Base-by-base conservation (phyloP, 1,140 invertebrate species). In the Musca vetustissima region DNA sequence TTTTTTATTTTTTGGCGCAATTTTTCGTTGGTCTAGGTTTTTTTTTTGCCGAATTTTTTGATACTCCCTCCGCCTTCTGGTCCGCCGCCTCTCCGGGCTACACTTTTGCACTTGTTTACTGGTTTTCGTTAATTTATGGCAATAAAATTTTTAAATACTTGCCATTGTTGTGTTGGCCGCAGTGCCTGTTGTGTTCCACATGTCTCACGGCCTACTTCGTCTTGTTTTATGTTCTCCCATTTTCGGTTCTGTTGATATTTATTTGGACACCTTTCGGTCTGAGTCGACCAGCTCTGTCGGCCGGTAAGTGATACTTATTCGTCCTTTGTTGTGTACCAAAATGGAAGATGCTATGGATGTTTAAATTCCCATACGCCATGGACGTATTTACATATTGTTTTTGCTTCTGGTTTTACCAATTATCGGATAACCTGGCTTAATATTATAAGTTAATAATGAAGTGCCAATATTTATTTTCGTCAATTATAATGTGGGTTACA, bases 131-230 rank as follows among this genome's bases (percentile, higher is more conserved):
- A 61, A 61, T 61, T 61, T 61, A 52, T 66, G 64, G 43, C 64
- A 52, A 52, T 66, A 36, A 61, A 61, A 61, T 19, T 61, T 43
- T 61, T 61, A 61, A 61, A 61, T 19, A 61, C 57, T 61, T 61
- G 32, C 19, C 57, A 61, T 32, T 61, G 14, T 61, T 52, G n/a
- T 61, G 25, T 1, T 43, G 11, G 36, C 36, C 36, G 36, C 36
- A 8, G 36, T 43, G 36, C 36, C 36, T 13, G 36, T 43, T 43
- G 36, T 43, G 36, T 13, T 11, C 36, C 1, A 13, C 36, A 8
- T 43, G 36, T 43, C 36, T 43, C 36, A 32, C 28, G 28, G 28
- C 28, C 28, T 32, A 9, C 28, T 4, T n/a, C 28, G 28, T 28
- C 8, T 3, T 28, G 8, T 28, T 28, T 28, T 28, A 43, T 43